Percentiles rank a stretch among this genome's conserved stretches.
These are phyloP conservation scores for Leucoraja erinaceus DNA, from an alignment of 2,113 vertebrate species.

Conservation along the genomic window DNA sequence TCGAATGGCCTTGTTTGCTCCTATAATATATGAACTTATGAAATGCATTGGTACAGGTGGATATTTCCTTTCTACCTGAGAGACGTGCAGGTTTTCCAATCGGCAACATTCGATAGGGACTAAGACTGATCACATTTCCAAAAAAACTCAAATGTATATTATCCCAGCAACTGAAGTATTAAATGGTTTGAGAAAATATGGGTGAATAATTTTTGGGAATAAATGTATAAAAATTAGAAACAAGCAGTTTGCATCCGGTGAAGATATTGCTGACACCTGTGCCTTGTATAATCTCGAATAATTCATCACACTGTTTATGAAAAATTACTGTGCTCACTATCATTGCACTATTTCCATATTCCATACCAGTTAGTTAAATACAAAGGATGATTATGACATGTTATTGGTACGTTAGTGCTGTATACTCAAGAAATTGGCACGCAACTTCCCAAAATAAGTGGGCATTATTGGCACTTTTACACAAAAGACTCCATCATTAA, in stretches of 20 bases:
- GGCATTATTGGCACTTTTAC: not conserved
- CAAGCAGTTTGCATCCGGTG: not conserved
- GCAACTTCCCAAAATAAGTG: not conserved
- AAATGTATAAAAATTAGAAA: not conserved
- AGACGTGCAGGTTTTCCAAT: not conserved
- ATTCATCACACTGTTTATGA: not conserved
- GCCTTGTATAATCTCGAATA: not conserved
- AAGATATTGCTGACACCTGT: not conserved
- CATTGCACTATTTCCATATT: not conserved
- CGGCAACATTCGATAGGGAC: no score
- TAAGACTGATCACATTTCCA: not conserved
- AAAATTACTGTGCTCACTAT: not conserved
- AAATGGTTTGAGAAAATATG: not conserved
- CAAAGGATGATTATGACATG: not conserved
- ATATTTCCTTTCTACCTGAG: not conserved
- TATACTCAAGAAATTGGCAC: not conserved
- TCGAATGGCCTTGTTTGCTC: no score
- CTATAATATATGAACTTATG: no score
- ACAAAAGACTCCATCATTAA: no score
- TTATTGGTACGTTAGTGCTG: not conserved
- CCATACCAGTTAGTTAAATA: not conserved
- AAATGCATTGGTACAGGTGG: not conserved
- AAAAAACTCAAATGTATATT: not conserved
- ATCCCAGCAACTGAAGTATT: not conserved
- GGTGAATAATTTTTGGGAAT: not conserved